Base-by-base conservation (phyloP, 2,113 vertebrate species). In the Leucopternis melanops region DNA sequence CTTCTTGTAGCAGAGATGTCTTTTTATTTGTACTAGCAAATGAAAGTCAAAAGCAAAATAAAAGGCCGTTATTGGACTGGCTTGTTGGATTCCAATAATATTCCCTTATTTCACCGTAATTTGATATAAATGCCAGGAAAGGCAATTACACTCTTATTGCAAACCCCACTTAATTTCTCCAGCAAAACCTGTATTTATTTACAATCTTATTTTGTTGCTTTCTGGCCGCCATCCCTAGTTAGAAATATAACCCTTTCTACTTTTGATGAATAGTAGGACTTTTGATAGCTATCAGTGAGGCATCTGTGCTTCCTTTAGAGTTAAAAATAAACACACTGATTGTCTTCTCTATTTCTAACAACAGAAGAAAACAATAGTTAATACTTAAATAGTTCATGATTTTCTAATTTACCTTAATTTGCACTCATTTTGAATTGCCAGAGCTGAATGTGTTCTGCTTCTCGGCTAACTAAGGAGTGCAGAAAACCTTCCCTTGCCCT, bases 361-460 rank as follows among this genome's bases (percentile, higher is more conserved):
- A 14, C 6, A 71, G 13, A 67, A 71, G 4, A 59, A 63, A 78
- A 10, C 6, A 69, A 4, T 34, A 80, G 54, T 6, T 45, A 22
- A 17, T 69, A 50, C 4, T 87, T 78, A 89, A 91, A 85, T 72
- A 92, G 84, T 62, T 90, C 88, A 72, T 57, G 61, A 75, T 90
- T 92, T 93, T 69, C 73, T 93, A 82, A 94, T 96, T 93, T 63
- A 85, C 90, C 88, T 91, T 67, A 63, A 93, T 95, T 97, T 75
- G 66, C 26, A 21, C 90, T 85, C 73, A 71, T 81, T 87, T 79
- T 19, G 78, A 71, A 79, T 65, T 81, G 57, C 61, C 45, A 75
- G 73, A 81, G n/a, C 44, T 47, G n/a, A 86, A 22, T 5, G n/a
- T 34, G 13, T 42, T 57, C 73, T 81, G 78, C 22, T 42, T n/a